Evolutionary conservation across 2,888 invertebrate genomes (phyloP), one percentile per base, ranked within the genome.

Genomic region (Aromia moschata): DNA sequence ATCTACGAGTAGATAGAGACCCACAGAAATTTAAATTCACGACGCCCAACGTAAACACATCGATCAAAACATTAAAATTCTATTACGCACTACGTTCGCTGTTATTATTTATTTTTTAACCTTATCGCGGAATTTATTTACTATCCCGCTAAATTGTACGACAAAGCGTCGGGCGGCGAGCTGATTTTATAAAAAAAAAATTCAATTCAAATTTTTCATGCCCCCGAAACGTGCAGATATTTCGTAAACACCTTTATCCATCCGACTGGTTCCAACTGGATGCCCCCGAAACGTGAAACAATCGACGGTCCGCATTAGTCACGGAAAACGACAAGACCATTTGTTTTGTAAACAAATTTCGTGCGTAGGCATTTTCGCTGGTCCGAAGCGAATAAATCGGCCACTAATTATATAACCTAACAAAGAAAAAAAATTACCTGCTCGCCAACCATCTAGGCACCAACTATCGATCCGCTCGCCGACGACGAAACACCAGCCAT

Each of bases 301-400:
- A 51, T 49, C 17, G 41, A 16, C 30, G 52, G n/a, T 30, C 15
- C 4, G 31, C 31, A 31, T 52, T 52, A 52, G 30, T 51, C 56
- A 36, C 30, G 25, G 20, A 18, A 20, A 43, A 41, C 25, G 54
- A 45, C 44, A 44, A n/a, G 38, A 38, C 43, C 30, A 31, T 43
- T 57, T 57, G 47, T 57, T 57, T 56, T 57, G 56, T 57, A 57
- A 57, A 57, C 56, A 57, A 57, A 18, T 49, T 38, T 38, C 38
- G 49, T 10, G 36, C 31, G 38, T 49, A 20, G 7, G 5, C 12
- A 4, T 9, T 25, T 25, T 25, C 25, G 25, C 4, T 25, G 9
- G 9, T 25, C 25, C 25, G 9, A 25, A 25, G 25, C 25, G 4
- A 25, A 25, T 9, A 4, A 25, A 25, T 9, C 25, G 25, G 9